Percentiles rank a stretch among this genome's conserved stretches.
Evolutionary conservation across 30 jellyfish, hydroid and myxozoan genomes (phyloP).

Genomic region (Cassiopea xamachana): DNA sequence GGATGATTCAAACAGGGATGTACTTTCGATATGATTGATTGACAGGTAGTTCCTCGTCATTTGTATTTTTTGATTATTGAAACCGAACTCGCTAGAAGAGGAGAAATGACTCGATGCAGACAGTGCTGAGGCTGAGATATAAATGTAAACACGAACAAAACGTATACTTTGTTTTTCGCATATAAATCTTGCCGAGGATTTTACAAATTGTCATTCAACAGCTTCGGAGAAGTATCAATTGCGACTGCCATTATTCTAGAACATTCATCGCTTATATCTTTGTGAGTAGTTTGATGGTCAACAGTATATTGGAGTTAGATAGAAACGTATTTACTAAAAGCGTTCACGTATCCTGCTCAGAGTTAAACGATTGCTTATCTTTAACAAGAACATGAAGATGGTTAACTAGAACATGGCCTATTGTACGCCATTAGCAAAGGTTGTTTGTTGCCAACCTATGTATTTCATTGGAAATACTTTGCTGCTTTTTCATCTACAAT

Average conservation of each 20-base stretch:
- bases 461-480: neutral
- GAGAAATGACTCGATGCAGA: neutral
- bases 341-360: too few species aligned
- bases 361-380: too few species aligned
- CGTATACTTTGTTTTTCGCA: neutral
- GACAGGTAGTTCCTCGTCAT: slow-evolving; percentile 68
- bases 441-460: neutral
- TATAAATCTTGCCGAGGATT: too few species aligned
- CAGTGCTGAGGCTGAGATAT: neutral
- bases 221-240: too few species aligned
- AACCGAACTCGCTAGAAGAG: neutral
- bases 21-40: slow-evolving; percentile 55
- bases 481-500: neutral
- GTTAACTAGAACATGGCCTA: neutral
- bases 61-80: neutral
- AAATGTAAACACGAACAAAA: too few species aligned
- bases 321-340: too few species aligned
- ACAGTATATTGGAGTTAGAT: too few species aligned
- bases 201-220: too few species aligned
- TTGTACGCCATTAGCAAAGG: neutral
- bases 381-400: neutral
- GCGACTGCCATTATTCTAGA: too few species aligned
- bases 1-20: neutral
- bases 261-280: too few species aligned
- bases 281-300: too few species aligned